phyloP scores from a whole-genome alignment of 2,888 invertebrate genomes.

The Mycalesis mineus region DNA sequence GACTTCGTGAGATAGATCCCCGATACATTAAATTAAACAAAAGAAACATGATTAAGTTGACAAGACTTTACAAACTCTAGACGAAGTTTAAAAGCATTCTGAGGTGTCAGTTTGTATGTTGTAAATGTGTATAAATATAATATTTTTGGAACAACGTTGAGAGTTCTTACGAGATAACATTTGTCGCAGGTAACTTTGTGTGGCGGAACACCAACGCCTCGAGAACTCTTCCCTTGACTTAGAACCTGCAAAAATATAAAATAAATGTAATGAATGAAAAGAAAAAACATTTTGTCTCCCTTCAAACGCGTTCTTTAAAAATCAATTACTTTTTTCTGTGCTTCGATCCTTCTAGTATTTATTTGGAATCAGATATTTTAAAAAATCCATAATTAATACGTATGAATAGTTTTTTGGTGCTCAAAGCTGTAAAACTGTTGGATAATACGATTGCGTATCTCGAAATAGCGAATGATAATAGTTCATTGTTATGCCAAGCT shows the following conservation, averaged over 20 bases:
- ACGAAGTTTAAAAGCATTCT: conserved; percentile 2
- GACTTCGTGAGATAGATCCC: not conserved
- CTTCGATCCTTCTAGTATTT: no score
- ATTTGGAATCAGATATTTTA: no score
- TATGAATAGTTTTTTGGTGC: no score
- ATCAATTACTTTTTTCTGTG: no score
- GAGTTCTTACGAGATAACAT: conserved; percentile 8
- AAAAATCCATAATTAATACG: no score
- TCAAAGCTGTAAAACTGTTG: no score
- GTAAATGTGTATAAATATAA: conserved; percentile 6
- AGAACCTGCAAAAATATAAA: conserved; percentile 8
- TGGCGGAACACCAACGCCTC: not conserved
- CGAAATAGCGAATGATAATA: no score
- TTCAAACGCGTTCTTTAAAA: no score
- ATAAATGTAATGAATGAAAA: no score
- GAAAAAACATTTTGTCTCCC: no score
- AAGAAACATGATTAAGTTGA: not conserved
- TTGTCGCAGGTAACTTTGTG: conserved; percentile 18
- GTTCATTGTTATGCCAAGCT: no score
- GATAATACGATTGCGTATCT: no score
- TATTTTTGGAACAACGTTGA: not conserved
- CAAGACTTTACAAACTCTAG: conserved; percentile 5
- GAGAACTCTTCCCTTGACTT: conserved; percentile 2
- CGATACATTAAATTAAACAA: not conserved
- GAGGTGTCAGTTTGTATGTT: not conserved